Conservation (phyloP, 2,113 vertebrate genomes). For the Thamnophis sirtalis region DNA sequence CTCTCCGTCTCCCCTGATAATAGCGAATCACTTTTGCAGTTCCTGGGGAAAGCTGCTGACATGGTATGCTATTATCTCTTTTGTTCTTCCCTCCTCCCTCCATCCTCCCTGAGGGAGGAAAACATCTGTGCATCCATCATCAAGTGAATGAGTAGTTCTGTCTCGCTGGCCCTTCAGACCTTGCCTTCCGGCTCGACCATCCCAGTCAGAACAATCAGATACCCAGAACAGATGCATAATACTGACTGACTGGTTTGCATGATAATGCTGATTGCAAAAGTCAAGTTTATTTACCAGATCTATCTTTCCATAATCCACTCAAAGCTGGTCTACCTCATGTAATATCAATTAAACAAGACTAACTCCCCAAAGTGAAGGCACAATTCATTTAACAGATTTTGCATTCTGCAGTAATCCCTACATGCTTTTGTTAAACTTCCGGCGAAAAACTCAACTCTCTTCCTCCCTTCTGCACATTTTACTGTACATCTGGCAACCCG, state of each 20-base stretch:
- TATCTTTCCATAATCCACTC: not conserved
- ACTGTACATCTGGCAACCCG: not conserved
- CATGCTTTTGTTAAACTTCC: not conserved
- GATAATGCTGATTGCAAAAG: not conserved
- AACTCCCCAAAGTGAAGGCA: not conserved
- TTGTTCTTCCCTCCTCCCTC: constrained; percentile 48
- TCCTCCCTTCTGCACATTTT: not conserved
- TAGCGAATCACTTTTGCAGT: constrained; percentile 51
- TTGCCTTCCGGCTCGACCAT: constrained; percentile 12
- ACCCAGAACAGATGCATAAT: constrained; percentile 12
- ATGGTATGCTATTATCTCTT: constrained; percentile 52
- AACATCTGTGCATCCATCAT: constrained; percentile 41
- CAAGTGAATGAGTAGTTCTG: constrained; percentile 38
- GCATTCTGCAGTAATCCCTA: not conserved
- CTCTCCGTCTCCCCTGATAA: constrained; percentile 46
- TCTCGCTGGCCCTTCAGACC: constrained; percentile 27
- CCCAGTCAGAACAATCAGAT: constrained; percentile 19
- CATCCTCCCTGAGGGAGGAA: constrained; percentile 57
- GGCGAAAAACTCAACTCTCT: not conserved
- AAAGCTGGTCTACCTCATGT: not conserved
- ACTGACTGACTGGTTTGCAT: constrained; percentile 27
- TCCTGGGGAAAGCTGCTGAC: constrained; percentile 49
- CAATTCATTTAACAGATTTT: not conserved
- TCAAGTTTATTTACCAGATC: not conserved
- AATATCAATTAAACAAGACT: not conserved